Evolutionary conservation across 2,888 invertebrate genomes (phyloP).

Genomic region (Nomada fabriciana): DNA sequence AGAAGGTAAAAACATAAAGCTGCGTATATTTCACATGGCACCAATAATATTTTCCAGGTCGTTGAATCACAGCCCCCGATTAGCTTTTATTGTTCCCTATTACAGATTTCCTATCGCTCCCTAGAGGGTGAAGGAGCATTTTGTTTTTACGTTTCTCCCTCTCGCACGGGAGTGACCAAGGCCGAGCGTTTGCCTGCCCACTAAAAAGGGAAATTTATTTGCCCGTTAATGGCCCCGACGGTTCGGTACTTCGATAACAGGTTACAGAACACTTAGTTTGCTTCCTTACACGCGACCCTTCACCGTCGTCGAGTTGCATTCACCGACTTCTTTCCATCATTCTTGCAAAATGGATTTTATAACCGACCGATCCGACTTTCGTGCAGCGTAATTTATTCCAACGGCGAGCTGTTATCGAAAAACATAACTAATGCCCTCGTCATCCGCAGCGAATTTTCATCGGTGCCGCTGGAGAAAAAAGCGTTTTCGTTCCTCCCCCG

Average conservation of each 20-base stretch:
- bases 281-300: conserved; percentile 33
- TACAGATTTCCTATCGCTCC: conserved; percentile 33
- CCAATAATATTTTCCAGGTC: conserved; percentile 9
- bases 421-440: conserved; percentile 59
- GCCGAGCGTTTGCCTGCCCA: background rate
- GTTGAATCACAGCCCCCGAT: conserved; percentile 12
- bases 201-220: conserved; percentile 44
- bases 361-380: conserved; percentile 8
- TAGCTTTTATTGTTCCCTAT: conserved; percentile 34
- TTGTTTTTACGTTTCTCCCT: conserved; percentile 7
- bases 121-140: background rate
- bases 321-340: conserved; percentile 24
- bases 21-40: conserved; percentile 5
- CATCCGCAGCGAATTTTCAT: conserved; percentile 58
- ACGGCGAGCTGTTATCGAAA: conserved; percentile 46
- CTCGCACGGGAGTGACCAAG: background rate
- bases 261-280: conserved; percentile 31
- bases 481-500: conserved; percentile 27
- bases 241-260: conserved; percentile 35
- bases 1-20: background rate
- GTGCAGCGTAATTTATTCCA: conserved; percentile 42
- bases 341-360: conserved; percentile 19
- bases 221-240: conserved; percentile 27
- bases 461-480: background rate
- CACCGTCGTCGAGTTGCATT: conserved; percentile 22